Evolutionary conservation across 1,140 invertebrate genomes (phyloP).

Genomic region (Hydropsyche tenuis): DNA sequence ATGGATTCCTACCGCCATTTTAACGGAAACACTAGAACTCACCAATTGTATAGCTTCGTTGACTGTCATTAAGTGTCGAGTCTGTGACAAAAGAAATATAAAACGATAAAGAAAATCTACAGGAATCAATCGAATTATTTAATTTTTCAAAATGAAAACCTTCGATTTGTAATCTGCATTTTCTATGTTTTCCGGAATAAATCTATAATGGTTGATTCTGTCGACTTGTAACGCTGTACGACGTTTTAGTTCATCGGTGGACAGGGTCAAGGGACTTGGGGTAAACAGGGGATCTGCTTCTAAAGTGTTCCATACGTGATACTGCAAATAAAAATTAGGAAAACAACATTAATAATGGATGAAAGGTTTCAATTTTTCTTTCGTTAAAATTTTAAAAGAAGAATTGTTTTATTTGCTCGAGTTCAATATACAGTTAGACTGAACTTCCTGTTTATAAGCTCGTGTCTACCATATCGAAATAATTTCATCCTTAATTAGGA

Average conservation of each 20-base stretch:
- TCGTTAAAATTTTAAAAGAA: no score
- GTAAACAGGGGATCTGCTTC: constrained; percentile 84
- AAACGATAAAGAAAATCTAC: no score
- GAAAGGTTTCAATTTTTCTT: no score
- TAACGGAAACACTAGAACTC: constrained; percentile 72
- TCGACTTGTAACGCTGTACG: constrained; percentile 68
- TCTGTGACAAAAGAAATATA: constrained; percentile 58
- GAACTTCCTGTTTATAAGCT: no score
- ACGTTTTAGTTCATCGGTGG: constrained; percentile 76
- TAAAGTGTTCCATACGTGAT: constrained; percentile 80
- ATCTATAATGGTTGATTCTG: constrained; percentile 64
- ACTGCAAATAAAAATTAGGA: constrained; percentile 66
- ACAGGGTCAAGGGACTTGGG: constrained; percentile 62
- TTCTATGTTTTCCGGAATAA: constrained; percentile 65
- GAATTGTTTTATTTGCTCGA: no score
- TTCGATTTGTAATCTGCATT: constrained; percentile 68
- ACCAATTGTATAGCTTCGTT: constrained; percentile 73
- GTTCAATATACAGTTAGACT: no score
- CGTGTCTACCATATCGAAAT: no score
- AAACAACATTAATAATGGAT: no score
- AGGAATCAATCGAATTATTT: no score
- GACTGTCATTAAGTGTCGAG: constrained; percentile 71
- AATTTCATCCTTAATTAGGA: no score
- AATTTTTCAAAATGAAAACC: constrained; percentile 54
- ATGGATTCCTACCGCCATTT: constrained; percentile 70